These are phyloP conservation scores for Galeopterus variegatus DNA, from an alignment of 2,113 vertebrate genomes.

Conservation along the genomic window DNA sequence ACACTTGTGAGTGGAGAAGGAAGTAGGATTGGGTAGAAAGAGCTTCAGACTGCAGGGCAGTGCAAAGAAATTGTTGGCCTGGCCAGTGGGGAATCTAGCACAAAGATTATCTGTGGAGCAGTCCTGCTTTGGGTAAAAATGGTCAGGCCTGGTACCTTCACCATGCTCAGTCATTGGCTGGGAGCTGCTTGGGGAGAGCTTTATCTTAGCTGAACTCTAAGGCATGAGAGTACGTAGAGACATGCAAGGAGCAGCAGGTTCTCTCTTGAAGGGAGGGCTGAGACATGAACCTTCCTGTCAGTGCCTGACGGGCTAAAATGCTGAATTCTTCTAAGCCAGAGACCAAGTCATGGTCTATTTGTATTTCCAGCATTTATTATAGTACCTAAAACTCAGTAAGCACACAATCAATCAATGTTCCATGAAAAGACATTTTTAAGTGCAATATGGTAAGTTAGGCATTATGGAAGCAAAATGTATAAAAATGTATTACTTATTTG, in stretches of 20 bases:
- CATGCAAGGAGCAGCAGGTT: neutral
- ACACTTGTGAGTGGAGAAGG: neutral
- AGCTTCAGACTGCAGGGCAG: neutral
- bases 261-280: neutral
- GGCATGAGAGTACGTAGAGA: neutral
- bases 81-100: neutral
- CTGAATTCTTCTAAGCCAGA: neutral
- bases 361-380: neutral
- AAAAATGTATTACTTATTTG: conserved; percentile 19
- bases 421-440: conserved; percentile 39
- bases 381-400: neutral
- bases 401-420: neutral
- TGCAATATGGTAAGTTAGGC: neutral
- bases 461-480: neutral
- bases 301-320: neutral
- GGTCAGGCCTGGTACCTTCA: neutral
- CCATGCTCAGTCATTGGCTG: neutral
- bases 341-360: neutral
- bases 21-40: neutral
- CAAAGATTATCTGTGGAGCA: neutral
- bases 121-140: neutral
- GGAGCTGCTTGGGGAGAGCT: neutral
- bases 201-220: neutral
- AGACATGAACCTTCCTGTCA: neutral
- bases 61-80: neutral